A percentile compares a stretch with the other conserved stretches of the same genome.
Conservation (phyloP, 1,140 invertebrate genomes). For the Drosophila bocki region DNA sequence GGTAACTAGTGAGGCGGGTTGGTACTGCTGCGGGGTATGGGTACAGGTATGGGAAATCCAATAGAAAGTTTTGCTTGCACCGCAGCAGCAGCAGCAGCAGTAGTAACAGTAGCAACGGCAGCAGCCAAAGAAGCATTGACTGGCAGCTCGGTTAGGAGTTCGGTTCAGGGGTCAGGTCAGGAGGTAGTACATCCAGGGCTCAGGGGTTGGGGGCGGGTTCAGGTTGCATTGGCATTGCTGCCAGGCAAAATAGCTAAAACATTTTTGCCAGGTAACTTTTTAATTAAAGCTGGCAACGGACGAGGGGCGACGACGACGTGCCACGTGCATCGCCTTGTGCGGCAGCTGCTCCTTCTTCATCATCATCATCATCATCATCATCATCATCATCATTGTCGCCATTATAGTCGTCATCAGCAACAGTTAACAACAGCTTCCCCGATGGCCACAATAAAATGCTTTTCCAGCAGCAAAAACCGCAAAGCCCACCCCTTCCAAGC, state of each 20-base stretch:
- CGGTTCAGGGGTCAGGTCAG: slow-evolving; percentile 12
- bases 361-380: slow-evolving; percentile 17
- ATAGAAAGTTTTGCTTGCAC: slow-evolving; percentile 65
- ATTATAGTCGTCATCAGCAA: slow-evolving; percentile 13
- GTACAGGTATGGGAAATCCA: slow-evolving; percentile 36
- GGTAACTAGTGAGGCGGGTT: slow-evolving; percentile 16
- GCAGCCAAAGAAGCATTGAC: slow-evolving; percentile 55
- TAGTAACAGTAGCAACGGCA: slow-evolving; percentile 5
- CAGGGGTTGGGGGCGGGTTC: slow-evolving; percentile 5
- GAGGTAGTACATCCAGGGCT: slow-evolving; percentile 7
- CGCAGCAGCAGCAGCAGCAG: slow-evolving; percentile 24
- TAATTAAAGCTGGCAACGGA: slow-evolving; percentile 69
- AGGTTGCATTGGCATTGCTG: slow-evolving; percentile 44
- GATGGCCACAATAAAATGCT: slow-evolving; percentile 45
- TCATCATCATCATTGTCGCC: slow-evolving; percentile 21
- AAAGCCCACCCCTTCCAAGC: slow-evolving; percentile 9
- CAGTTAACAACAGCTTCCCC: slow-evolving; percentile 44
- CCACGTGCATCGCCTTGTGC: slow-evolving; percentile 22
- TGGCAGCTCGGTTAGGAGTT: slow-evolving; percentile 50
- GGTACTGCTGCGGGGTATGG: slow-evolving; percentile 6
- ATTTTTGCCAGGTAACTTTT: slow-evolving; percentile 78
- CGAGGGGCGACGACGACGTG: slow-evolving; percentile 9
- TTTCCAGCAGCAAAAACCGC: slow-evolving; percentile 33
- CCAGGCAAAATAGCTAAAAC: slow-evolving; percentile 72
- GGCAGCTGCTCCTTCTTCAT: slow-evolving; percentile 14